phyloP scores from a whole-genome alignment of 1,140 invertebrate genomes.

The Zaprionus lachaisei region DNA sequence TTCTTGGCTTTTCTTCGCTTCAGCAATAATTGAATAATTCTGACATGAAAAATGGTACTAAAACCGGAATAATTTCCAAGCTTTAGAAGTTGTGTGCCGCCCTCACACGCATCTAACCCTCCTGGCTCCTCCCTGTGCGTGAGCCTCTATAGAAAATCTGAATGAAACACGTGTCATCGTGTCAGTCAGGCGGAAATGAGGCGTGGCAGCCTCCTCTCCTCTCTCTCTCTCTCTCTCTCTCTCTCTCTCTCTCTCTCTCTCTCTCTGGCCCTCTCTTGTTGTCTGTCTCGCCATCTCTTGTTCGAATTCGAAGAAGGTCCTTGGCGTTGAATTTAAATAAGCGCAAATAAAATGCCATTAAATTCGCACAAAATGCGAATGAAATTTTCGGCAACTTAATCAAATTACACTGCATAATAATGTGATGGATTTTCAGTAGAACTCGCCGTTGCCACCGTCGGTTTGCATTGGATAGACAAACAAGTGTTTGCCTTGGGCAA shows the following conservation, averaged over 20 bases:
- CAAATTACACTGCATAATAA: constrained; percentile 52
- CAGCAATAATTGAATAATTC: constrained; percentile 73
- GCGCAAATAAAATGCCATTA: constrained; percentile 50
- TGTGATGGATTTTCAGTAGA: constrained; percentile 19
- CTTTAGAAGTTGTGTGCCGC: constrained; percentile 7
- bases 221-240: not conserved
- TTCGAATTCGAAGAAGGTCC: constrained; percentile 28
- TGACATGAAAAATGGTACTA: constrained; percentile 64
- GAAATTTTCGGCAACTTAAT: constrained; percentile 42
- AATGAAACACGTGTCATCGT: constrained; percentile 21
- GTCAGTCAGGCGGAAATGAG: constrained; percentile 20
- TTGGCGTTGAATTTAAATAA: constrained; percentile 41
- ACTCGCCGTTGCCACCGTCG: not conserved
- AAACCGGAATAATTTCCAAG: constrained; percentile 31
- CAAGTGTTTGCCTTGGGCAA: constrained; percentile 1
- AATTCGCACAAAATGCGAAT: constrained; percentile 40
- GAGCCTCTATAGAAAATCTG: not conserved
- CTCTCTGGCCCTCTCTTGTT: not conserved
- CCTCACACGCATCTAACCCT: not conserved
- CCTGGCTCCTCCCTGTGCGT: not conserved
- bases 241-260: not conserved
- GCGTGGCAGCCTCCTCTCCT: not conserved
- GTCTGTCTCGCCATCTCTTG: constrained; percentile 2
- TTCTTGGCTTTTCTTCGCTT: constrained; percentile 46
- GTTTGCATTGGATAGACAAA: constrained; percentile 27